Conservation (phyloP, 2,888 invertebrate genomes). For the Synanthedon formicaeformis region DNA sequence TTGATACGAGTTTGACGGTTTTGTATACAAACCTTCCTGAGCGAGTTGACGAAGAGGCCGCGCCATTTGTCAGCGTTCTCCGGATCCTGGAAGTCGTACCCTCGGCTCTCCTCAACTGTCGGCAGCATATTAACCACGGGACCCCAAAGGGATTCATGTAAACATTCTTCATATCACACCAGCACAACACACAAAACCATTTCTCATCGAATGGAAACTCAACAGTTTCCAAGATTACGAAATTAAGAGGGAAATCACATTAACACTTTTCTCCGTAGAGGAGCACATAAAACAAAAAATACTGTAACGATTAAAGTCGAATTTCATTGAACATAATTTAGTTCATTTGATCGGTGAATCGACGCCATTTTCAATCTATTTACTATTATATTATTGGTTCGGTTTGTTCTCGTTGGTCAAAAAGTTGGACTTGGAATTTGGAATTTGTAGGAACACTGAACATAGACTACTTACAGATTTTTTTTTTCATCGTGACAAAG, state of each 20-base stretch:
- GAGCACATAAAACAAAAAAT: background rate
- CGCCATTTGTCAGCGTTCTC: constrained; percentile 94
- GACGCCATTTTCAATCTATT: constrained; percentile 64
- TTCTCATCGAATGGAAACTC: constrained; percentile 27
- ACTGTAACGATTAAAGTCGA: constrained; percentile 5
- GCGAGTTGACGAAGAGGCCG: constrained; percentile 86
- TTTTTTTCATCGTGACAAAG: too few species aligned
- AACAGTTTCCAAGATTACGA: constrained; percentile 17
- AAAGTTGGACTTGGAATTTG: constrained; percentile 9
- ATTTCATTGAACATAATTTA: constrained; percentile 34
- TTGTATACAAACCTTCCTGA: constrained; percentile 78
- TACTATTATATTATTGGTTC: constrained; percentile 8
- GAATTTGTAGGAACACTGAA: too few species aligned
- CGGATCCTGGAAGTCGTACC: constrained; percentile 88
- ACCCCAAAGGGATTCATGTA: constrained; percentile 57
- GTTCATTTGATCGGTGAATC: constrained; percentile 54
- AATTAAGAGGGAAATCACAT: background rate
- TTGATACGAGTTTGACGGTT: background rate
- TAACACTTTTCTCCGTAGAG: background rate
- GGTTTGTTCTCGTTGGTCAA: constrained; percentile 12
- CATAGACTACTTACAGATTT: too few species aligned
- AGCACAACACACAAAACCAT: constrained; percentile 40
- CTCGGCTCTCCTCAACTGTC: constrained; percentile 66
- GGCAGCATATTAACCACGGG: constrained; percentile 57
- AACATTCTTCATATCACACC: constrained; percentile 45